Base-by-base conservation (phyloP, 2,797 vertebrate genomes). In the Gallinago stenura region DNA sequence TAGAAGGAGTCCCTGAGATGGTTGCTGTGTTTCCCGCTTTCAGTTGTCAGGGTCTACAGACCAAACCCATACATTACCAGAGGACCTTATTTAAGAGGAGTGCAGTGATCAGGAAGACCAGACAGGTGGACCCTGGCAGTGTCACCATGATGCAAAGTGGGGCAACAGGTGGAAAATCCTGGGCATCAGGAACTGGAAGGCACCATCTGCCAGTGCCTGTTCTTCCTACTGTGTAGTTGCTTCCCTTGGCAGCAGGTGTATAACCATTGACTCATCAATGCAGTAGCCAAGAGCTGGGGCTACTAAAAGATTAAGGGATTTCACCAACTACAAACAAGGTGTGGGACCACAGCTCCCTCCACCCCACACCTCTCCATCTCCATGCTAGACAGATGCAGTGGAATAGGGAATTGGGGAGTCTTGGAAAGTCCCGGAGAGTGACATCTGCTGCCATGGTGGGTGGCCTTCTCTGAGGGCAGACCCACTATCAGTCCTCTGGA, bases 341-440 rank as follows among this genome's bases (percentile, higher is more conserved):
- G 18, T 1, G 0, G 31, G 50, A 61, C 5, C 2, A 2, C 26
- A 75, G 26, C 33, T 93, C 2, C 19, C 39, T 21, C 9, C 7
- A 17, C 51, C 16, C 16, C 51, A 53, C 17, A 9, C 10, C 17
- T 6, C 9, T 7, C 14, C 25, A 83, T 54, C 14, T 78, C 31
- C 6, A 0, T 5, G 14, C 15, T 69, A 65, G 58, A 26, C 61
- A 57, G 10, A 30, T 31, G 11, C 51, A 66, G 24, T 14, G 14
- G 46, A 71, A 70, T 15, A 62, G 20, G 56, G 22, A 82, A 54
- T 2, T 20, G 43, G 6, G 5, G 17, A 7, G 19, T 31, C 22
- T 39, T 64, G n/a, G n/a, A n/a, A 89, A 66, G 10, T 28, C 64
- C 53, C 16, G 14, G 19, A 22, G 5, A 16, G 7, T 48, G 69